Percentiles rank a stretch among this genome's conserved stretches.
These are phyloP conservation scores for Bombus confusus DNA, from an alignment of 1,140 invertebrate genomes.

Conservation along the genomic window DNA sequence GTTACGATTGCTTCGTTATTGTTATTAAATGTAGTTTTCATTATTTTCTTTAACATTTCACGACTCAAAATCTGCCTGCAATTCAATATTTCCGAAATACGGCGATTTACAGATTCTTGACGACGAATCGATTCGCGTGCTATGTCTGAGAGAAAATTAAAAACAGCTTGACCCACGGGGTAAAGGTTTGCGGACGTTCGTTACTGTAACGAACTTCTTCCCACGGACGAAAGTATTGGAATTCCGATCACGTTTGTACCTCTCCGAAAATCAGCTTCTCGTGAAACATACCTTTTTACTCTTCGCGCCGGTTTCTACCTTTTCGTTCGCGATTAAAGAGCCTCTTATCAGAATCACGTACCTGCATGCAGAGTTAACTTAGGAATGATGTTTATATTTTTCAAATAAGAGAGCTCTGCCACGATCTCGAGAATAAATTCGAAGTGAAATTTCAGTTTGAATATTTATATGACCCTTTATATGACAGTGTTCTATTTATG, in stretches of 20 bases:
- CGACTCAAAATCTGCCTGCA: no score
- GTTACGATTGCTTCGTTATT: no score
- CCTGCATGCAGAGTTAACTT: not conserved
- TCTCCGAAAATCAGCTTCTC: constrained; percentile 57
- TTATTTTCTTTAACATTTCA: no score
- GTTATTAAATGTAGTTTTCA: no score
- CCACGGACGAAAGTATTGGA: constrained; percentile 60
- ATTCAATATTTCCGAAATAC: no score
- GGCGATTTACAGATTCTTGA: constrained; percentile 27
- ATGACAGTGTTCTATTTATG: no score
- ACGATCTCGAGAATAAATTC: no score
- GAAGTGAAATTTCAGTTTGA: no score
- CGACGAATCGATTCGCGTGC: not conserved
- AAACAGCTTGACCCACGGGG: constrained; percentile 7
- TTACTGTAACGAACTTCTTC: constrained; percentile 77
- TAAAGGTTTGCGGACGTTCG: constrained; percentile 70
- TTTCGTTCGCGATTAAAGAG: not conserved
- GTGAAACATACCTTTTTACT: not conserved
- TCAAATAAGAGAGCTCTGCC: not conserved
- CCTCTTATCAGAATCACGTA: not conserved
- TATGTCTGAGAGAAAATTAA: constrained; percentile 50
- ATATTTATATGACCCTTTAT: no score
- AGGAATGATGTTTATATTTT: not conserved
- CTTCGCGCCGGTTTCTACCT: not conserved
- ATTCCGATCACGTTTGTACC: constrained; percentile 62